Base-by-base conservation (phyloP, 2,888 invertebrate genomes). In the Clepsis dumicolana region DNA sequence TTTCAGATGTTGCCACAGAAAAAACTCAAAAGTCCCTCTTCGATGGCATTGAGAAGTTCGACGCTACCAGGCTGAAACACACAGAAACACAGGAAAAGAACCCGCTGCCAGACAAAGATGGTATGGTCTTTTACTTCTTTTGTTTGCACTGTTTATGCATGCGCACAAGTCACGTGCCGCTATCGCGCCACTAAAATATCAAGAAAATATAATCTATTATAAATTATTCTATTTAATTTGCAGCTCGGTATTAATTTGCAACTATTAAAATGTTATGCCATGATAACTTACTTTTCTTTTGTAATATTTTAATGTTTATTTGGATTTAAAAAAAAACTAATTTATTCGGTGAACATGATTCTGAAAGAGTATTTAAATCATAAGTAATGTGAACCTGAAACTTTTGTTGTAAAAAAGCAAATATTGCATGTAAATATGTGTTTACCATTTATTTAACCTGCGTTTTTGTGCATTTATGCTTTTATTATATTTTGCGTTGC, bases 51-150 rank as follows among this genome's bases (percentile, higher is more conserved):
- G 97, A 97, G 89, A 95, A 95, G 76, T 98, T 98, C 86, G 97
- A 98, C 90, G 94, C 96, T 70, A 95, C 94, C 77, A 96, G 96
- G 87, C 93, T 98, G 89, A 98, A 98, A 90, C 98, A 97, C 90
- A 97, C 98, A 60, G 97, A 98, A 90, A 98, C 98, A 70, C 95
- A 97, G 80, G 98, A 98, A 88, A 98, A 98, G 93, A 98, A 98
- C 89, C 96, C 97, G 64, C 95, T 98, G 82, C 98, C 98, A 54
- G 98, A 98, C 87, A 97, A 98, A 95, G 97, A 97, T 94, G 98
- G 98, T 98, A 94, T 85, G 80, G 62, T 64, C 71, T 64, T 38
- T 63, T 21, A 52, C 73, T 61, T 44, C 57, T 52, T 38, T 59
- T 18, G 4, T 63, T 63, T 50, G 50, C 62, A 67, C 62, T 44